Percentiles rank a stretch among this genome's conserved stretches.
Evolutionary conservation across 2,888 invertebrate genomes (phyloP).

Genomic region (Mystacides longicornis): DNA sequence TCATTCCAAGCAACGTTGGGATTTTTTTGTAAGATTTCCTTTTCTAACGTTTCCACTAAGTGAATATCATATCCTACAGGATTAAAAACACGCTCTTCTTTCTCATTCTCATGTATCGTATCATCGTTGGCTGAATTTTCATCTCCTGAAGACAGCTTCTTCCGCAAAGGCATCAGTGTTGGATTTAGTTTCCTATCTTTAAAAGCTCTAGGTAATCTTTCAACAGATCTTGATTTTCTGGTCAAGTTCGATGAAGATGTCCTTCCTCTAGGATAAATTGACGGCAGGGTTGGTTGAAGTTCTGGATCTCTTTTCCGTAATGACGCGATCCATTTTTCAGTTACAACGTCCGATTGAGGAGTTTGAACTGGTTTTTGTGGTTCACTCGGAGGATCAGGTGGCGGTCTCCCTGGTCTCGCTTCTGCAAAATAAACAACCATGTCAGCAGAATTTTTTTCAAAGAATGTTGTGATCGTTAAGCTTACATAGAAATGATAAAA

Average conservation of each 20-base stretch:
- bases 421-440: too few relatives aligned
- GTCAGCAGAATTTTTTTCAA: too few relatives aligned
- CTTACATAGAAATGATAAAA: too few relatives aligned
- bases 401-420: slow-evolving; percentile 38
- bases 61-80: slow-evolving; percentile 66
- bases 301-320: slow-evolving; percentile 58
- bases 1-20: slow-evolving; percentile 77
- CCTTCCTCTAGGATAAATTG: slow-evolving; percentile 42
- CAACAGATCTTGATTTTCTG: slow-evolving; percentile 42
- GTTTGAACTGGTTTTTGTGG: slow-evolving; percentile 18
- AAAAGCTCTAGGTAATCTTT: slow-evolving; percentile 35
- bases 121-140: slow-evolving; percentile 39
- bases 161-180: slow-evolving; percentile 37
- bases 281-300: slow-evolving; percentile 56
- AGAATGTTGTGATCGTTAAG: too few relatives aligned
- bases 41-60: slow-evolving; percentile 74
- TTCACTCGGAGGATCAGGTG: slow-evolving; percentile 15
- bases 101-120: slow-evolving; percentile 20
- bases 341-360: slow-evolving; percentile 37
- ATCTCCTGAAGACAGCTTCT: slow-evolving; percentile 38
- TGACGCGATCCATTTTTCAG: slow-evolving; percentile 64
- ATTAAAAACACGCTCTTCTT: slow-evolving; percentile 46
- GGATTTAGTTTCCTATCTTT: slow-evolving; percentile 31
- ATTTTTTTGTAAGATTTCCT: slow-evolving; percentile 76
- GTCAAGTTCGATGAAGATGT: slow-evolving; percentile 38